Evolutionary conservation across 2,888 invertebrate genomes (phyloP), one percentile per base, ranked within the genome.

Genomic region (Nephrotoma appendiculata): DNA sequence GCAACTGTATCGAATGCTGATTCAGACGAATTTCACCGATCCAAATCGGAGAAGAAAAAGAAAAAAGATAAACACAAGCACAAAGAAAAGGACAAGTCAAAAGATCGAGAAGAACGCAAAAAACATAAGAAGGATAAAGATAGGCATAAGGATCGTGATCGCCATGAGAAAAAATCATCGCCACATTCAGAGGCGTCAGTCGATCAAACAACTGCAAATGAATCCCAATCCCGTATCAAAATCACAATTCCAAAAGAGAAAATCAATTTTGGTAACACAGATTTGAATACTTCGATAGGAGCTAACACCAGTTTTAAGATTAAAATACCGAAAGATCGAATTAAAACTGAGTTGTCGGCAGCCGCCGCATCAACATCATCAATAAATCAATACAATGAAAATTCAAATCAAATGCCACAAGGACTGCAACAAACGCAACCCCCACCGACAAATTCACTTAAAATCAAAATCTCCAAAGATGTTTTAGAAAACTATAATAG

Each of bases 391-490:
- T 71, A 71, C 71, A 71, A 19, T 19, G 71, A 71, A 31, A 71
- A 31, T 71, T 31, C 31, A 7, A 71, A 71, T 31, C 9, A 19
- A 71, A 31, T 71, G 7, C 31, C 9, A 2, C 71, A 71, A 71
- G 71, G 71, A 71, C 31, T 31, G 71, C 71, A 71, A 31, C 71
- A 71, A 71, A 5, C 71, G 71, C 71, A 71, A 31, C 71, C 71
- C 31, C 90, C 90, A 0, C 90, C 91, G 0, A 85, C 91, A 0
- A 91, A 93, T 4, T 93, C 94, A 1, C 91, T 96, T 83, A 96
- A 96, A 91, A 95, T 96, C 89, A 96, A 96, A 92, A 96, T 97
- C 88, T 94, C 96, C 42, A 96, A 96, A 89, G 96, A 96, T 88
- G 93, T 94, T 87, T 92, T 95, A 85, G 94, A 94, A 88, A 93